Evolutionary conservation across 2,888 invertebrate genomes (phyloP).

Genomic region (Drosophila kuntzei): DNA sequence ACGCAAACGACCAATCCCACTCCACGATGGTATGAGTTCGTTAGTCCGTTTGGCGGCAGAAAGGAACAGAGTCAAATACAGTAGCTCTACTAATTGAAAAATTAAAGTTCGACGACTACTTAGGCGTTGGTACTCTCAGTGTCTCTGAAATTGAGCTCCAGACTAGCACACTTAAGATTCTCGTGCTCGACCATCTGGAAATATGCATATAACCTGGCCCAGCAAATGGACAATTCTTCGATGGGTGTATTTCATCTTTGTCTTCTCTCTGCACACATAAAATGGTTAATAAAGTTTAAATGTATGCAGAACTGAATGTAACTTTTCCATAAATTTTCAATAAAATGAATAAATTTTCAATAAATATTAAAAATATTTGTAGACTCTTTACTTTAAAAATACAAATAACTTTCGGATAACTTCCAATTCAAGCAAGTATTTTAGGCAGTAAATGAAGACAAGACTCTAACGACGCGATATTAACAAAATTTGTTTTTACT

Average conservation of each 20-base stretch:
- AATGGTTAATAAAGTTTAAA: not conserved
- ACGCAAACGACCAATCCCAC: constrained; percentile 28
- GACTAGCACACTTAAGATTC: not conserved
- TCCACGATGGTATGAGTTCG: constrained; percentile 43
- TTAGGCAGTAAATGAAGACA: too few species aligned
- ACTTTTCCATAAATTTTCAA: not conserved
- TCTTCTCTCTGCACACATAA: not conserved
- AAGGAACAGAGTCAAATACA: constrained; percentile 69
- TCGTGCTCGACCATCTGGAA: not conserved
- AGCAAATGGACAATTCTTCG: not conserved
- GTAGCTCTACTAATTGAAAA: constrained; percentile 83
- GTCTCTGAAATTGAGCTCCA: constrained; percentile 2
- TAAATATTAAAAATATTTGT: too few species aligned
- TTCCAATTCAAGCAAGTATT: too few species aligned
- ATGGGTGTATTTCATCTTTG: not conserved
- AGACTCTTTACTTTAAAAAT: too few species aligned
- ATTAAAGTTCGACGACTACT: constrained; percentile 44
- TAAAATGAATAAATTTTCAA: not conserved
- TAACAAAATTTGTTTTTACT: too few species aligned
- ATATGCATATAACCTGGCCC: not conserved
- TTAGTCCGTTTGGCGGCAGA: constrained; percentile 51
- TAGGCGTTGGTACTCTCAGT: constrained; percentile 9
- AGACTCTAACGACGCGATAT: too few species aligned
- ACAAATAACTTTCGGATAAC: too few species aligned
- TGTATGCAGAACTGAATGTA: not conserved